Evolutionary conservation across 2,797 vertebrate species (phyloP), one percentile per base, ranked within the genome.

Genomic region (Telmatherina bonti): DNA sequence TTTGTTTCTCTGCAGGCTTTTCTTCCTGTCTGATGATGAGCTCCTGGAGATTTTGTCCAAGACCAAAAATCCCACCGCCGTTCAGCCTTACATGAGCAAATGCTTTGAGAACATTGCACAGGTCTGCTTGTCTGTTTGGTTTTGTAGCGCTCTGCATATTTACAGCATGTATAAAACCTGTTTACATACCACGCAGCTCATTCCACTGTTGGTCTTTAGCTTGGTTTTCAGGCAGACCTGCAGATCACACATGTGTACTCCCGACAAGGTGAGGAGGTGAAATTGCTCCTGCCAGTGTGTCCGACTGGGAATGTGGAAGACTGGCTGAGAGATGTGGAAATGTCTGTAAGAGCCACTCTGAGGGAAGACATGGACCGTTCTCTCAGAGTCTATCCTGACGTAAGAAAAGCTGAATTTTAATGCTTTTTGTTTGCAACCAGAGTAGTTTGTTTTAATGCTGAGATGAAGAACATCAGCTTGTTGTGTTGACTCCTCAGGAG

Each of bases 171-270:
- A 41, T 27, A 20, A 9, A 51, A 26, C 8, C 63, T 30, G 1
- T 2, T 20, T 31, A 31, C 35, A 18, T 26, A 29, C 31, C 15
- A 35, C 15, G 35, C 24, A 7, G 72, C 38, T 66, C 6, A 62
- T 2, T 47, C 5, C 55, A 62, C 15, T 68, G 8, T 77, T 64
- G 9, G 53, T 74, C 67, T 24, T 82, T 91, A 99, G 97, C 94
- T 99, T 26, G 85, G 93, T 54, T 98, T 99, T 86, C 95, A 98
- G 89, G 85, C 95, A 30, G 95, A 98, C 81, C 92, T 96, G 10
- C 89, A 95, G 89, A 97, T 99, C 91, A 98, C 96, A 3, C 95
- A 97, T 53, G 96, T 97, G 97, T 96, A 95, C 83, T 98, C 96
- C 1, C 95, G 93, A 6, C 97, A 98, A 77, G 96, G 95, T 15